Conservation (phyloP, 2,797 vertebrate species). For the Adrianichthys oophorus region DNA sequence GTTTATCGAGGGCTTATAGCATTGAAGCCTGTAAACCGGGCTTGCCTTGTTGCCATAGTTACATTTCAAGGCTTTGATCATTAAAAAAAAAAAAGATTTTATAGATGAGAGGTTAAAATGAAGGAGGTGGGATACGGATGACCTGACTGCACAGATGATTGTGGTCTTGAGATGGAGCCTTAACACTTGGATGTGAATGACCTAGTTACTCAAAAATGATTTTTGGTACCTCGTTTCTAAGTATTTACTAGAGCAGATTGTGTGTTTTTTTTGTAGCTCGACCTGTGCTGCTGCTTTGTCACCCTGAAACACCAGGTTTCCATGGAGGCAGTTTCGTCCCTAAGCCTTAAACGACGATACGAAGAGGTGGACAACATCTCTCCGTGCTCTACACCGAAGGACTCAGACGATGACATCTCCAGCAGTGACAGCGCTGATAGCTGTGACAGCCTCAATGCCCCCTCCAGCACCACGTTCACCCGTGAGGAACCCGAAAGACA, state of each 20-base stretch:
- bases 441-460: slow-evolving; percentile 93
- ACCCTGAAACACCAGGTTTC: slow-evolving; percentile 79
- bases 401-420: slow-evolving; percentile 93
- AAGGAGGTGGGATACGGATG: slow-evolving; percentile 70
- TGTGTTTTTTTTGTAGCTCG: slow-evolving; percentile 9
- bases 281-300: slow-evolving; percentile 19
- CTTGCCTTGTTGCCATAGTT: slow-evolving; percentile 78
- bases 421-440: slow-evolving; percentile 96
- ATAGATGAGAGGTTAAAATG: slow-evolving; percentile 48
- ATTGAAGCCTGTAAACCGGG: slow-evolving; percentile 48
- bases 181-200: slow-evolving; percentile 5
- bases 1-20: slow-evolving; percentile 23
- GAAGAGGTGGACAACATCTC: slow-evolving; percentile 91
- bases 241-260: not conserved
- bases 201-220: not conserved
- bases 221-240: not conserved
- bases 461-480: slow-evolving; percentile 82
- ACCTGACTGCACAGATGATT: slow-evolving; percentile 45
- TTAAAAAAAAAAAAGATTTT: slow-evolving; percentile 66
- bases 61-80: slow-evolving; percentile 65
- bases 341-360: slow-evolving; percentile 90
- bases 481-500: slow-evolving; percentile 78
- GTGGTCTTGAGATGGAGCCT: slow-evolving; percentile 1
- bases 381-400: slow-evolving; percentile 84
- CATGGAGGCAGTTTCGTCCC: slow-evolving; percentile 89